Conservation (phyloP, 1,140 invertebrate species). For the Euschistus heros region DNA sequence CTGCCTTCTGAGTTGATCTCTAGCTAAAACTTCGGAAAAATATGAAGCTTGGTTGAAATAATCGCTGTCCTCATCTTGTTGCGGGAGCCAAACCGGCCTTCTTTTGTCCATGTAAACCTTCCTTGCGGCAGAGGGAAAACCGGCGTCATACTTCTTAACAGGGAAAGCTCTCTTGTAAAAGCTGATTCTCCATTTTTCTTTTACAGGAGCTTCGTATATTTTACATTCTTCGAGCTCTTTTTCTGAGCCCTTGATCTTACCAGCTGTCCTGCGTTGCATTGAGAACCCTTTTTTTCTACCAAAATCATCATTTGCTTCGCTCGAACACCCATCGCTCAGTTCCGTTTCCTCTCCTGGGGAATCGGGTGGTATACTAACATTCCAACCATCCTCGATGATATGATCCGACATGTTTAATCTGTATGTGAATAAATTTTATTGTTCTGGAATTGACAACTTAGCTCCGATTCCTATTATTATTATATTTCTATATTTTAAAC, state of each 20-base stretch:
- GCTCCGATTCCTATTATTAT: too few species aligned
- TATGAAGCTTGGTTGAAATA: constrained; percentile 3
- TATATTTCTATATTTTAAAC: too few species aligned
- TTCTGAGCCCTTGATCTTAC: neutral
- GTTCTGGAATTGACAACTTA: too few species aligned
- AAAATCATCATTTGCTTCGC: too few species aligned
- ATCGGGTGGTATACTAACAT: too few species aligned
- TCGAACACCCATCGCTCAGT: too few species aligned
- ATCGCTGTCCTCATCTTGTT: neutral
- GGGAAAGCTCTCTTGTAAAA: neutral
- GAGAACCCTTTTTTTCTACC: too few species aligned
- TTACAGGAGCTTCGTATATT: neutral
- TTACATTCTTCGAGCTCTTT: neutral
- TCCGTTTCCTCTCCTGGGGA: too few species aligned
- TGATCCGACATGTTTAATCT: too few species aligned
- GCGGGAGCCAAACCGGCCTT: neutral
- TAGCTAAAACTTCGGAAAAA: neutral
- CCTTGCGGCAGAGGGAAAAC: neutral
- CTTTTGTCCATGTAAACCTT: constrained; percentile 34
- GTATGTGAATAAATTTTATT: too few species aligned
- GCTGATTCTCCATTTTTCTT: neutral
- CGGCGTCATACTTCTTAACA: neutral
- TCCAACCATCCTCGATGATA: too few species aligned
- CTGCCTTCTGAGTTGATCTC: neutral
- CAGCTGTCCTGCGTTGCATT: too few species aligned